Evolutionary conservation across 2,888 invertebrate genomes (phyloP).

Genomic region (Priapulus caudatus): DNA sequence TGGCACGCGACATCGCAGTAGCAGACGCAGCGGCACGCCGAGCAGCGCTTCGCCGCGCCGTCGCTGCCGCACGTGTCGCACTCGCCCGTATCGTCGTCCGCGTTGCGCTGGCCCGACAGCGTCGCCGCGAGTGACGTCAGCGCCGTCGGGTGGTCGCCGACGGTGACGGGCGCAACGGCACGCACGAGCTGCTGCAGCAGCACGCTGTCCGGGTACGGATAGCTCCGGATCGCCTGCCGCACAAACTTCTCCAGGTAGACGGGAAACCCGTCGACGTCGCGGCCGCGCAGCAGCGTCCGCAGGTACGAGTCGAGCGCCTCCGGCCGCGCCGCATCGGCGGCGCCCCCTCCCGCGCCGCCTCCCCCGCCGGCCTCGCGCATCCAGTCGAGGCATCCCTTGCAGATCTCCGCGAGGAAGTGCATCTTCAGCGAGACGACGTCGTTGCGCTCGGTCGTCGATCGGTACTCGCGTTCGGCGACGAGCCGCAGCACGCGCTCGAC

Average conservation of each 20-base stretch:
- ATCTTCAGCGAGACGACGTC: conserved; percentile 82
- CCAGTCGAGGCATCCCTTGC: conserved; percentile 36
- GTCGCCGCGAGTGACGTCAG: conserved; percentile 27
- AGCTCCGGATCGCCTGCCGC: conserved; percentile 72
- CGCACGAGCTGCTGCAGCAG: conserved; percentile 60
- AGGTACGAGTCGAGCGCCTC: conserved; percentile 41
- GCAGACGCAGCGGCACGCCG: conserved; percentile 34
- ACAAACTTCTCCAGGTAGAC: conserved; percentile 54
- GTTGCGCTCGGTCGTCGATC: conserved; percentile 60
- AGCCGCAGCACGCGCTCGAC: conserved; percentile 62
- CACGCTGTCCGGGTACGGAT: conserved; percentile 76
- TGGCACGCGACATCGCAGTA: conserved; percentile 37
- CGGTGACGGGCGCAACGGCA: conserved; percentile 37
- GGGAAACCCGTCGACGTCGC: conserved; percentile 46
- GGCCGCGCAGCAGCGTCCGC: conserved; percentile 44
- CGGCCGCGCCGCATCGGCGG: conserved; percentile 44
- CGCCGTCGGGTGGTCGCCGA: conserved; percentile 28
- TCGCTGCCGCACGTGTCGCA: conserved; percentile 33
- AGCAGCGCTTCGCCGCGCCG: conserved; percentile 32
- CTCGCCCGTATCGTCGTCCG: conserved; percentile 23
- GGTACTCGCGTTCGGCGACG: conserved; percentile 76
- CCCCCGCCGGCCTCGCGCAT: conserved; percentile 22
- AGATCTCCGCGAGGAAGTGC: conserved; percentile 63
- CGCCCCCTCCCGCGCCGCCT: conserved; percentile 29
- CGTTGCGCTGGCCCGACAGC: conserved; percentile 33